Percentiles rank a stretch among this genome's conserved stretches.
phyloP scores from a whole-genome alignment of 2,888 invertebrate species.

The Drosophila suboccidentalis region DNA sequence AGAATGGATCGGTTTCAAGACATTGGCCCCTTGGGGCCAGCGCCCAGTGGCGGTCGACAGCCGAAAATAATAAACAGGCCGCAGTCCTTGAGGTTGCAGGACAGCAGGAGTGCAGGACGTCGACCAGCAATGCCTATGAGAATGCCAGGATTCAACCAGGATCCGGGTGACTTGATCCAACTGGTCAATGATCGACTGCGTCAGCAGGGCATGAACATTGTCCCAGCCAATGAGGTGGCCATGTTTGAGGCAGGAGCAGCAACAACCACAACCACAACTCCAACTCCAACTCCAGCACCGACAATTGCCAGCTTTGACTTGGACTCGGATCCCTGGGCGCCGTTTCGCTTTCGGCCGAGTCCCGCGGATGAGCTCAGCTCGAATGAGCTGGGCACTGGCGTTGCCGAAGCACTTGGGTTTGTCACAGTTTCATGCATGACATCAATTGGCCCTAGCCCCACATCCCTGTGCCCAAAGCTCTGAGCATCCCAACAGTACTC shows the following conservation, averaged over 20 bases:
- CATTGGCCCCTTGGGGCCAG: slow-evolving; percentile 26
- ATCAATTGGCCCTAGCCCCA: slow-evolving; percentile 16
- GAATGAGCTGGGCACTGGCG: slow-evolving; percentile 26
- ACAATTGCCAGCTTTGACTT: slow-evolving; percentile 9
- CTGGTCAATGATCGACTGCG: slow-evolving; percentile 60
- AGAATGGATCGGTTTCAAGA: slow-evolving; percentile 14
- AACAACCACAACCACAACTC: neutral
- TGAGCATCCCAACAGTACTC: neutral
- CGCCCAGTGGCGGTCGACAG: neutral
- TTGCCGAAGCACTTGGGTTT: slow-evolving; percentile 45
- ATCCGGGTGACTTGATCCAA: slow-evolving; percentile 36
- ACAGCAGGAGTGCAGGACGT: neutral
- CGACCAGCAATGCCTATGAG: neutral
- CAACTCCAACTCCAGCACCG: neutral
- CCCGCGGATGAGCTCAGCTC: slow-evolving; percentile 30
- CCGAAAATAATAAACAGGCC: slow-evolving; percentile 48
- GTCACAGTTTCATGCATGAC: slow-evolving; percentile 33
- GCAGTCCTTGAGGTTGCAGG: neutral
- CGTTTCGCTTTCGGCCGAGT: slow-evolving; percentile 60
- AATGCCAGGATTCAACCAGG: neutral
- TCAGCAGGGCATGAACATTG: slow-evolving; percentile 68
- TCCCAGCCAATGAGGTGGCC: slow-evolving; percentile 39
- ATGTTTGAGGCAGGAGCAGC: neutral
- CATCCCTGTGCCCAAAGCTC: neutral
- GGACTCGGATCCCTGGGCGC: slow-evolving; percentile 62